Percentiles rank a stretch among this genome's conserved stretches.
phyloP scores from a whole-genome alignment of 1,140 invertebrate genomes.

The Aphidius ervi region DNA sequence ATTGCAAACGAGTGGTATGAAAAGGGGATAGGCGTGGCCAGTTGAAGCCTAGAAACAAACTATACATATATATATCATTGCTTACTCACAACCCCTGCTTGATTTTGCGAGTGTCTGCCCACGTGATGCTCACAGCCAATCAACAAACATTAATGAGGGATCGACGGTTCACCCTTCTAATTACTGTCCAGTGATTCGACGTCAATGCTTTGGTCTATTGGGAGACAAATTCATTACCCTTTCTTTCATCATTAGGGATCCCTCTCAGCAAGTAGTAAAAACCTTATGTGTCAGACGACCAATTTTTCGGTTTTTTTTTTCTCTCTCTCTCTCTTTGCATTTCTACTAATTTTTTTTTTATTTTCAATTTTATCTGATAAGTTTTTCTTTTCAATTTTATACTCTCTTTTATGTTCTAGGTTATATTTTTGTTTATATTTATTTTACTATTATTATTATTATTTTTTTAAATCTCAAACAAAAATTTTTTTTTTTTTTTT shows the following conservation, averaged over 20 bases:
- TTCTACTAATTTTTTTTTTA: too few relatives aligned
- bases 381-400: neutral
- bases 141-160: constrained; percentile 41
- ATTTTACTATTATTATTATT: neutral
- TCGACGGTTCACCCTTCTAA: constrained; percentile 30
- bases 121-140: constrained; percentile 38
- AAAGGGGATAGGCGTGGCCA: constrained; percentile 50
- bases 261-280: too few relatives aligned
- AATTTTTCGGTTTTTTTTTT: too few relatives aligned
- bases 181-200: constrained; percentile 26
- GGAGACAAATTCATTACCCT: neutral
- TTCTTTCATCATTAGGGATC: too few relatives aligned
- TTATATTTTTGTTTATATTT: neutral
- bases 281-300: too few relatives aligned
- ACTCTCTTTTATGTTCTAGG: too few relatives aligned
- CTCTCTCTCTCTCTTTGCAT: too few relatives aligned
- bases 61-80: constrained; percentile 9
- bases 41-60: constrained; percentile 47
- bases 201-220: neutral
- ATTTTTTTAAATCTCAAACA: constrained; percentile 9
- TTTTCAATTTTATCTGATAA: too few relatives aligned
- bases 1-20: constrained; percentile 29
- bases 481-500: neutral
- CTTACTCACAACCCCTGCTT: constrained; percentile 14
- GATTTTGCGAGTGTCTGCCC: constrained; percentile 17